phyloP scores from a whole-genome alignment of 2,113 vertebrate species.

The Rhipidura dahli region DNA sequence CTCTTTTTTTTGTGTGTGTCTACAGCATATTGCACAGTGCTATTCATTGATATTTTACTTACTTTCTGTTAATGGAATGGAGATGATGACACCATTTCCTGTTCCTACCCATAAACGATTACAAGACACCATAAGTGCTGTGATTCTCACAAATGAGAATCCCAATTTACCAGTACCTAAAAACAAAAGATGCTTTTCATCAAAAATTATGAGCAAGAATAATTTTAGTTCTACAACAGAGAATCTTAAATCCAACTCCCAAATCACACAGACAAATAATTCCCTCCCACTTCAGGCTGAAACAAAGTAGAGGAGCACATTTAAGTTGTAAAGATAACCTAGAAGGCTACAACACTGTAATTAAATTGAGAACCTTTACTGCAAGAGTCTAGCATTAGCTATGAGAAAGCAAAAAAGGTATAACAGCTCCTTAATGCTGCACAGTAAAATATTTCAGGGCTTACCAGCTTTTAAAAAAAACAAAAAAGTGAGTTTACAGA shows the following conservation, averaged over 20 bases:
- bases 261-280: neutral
- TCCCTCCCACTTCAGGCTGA: slow-evolving; percentile 3
- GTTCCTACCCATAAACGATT: slow-evolving; percentile 91
- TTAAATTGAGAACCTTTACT: neutral
- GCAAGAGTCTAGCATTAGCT: neutral
- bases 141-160: slow-evolving; percentile 92
- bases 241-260: slow-evolving; percentile 12
- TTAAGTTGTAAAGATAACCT: neutral
- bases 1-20: neutral
- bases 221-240: neutral
- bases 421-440: neutral
- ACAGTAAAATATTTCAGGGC: neutral
- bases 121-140: slow-evolving; percentile 89
- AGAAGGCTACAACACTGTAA: neutral
- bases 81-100: slow-evolving; percentile 92
- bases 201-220: slow-evolving; percentile 54
- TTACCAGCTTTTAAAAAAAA: neutral
- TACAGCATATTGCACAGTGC: slow-evolving; percentile 31
- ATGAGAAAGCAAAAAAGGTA: neutral
- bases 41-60: slow-evolving; percentile 64
- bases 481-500: neutral
- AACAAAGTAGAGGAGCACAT: neutral
- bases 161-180: slow-evolving; percentile 90
- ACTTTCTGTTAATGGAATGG: slow-evolving; percentile 90
- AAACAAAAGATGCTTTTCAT: slow-evolving; percentile 45